Conservation (phyloP, 2,113 vertebrate species). For the Montifringilla adamsi region DNA sequence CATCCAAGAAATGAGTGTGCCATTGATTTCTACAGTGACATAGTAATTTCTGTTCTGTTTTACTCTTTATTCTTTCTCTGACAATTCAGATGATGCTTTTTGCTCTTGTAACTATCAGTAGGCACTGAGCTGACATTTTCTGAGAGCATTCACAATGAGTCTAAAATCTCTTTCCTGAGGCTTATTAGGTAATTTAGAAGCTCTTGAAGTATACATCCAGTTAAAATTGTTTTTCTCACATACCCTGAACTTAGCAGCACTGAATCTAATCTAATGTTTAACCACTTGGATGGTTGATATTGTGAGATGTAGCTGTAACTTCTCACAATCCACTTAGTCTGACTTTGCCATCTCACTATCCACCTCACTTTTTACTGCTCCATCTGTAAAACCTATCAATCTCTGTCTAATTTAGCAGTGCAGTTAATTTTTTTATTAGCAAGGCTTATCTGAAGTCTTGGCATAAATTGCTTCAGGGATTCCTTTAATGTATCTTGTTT, state of each 20-base stretch:
- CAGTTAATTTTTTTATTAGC: constrained; percentile 20
- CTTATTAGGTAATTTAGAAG: constrained; percentile 48
- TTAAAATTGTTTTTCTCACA: constrained; percentile 29
- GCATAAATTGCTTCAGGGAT: not conserved
- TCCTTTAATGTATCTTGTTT: not conserved
- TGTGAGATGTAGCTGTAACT: not conserved
- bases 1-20: not conserved
- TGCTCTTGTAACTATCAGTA: constrained; percentile 21
- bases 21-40: not conserved
- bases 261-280: constrained; percentile 13
- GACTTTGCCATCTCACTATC: not conserved
- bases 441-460: not conserved
- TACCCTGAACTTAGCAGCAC: not conserved
- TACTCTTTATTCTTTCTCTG: not conserved
- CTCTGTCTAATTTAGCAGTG: constrained; percentile 18
- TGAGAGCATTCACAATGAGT: not conserved
- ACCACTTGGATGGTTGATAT: not conserved
- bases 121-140: constrained; percentile 31
- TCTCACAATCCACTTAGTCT: not conserved
- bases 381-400: not conserved
- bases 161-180: constrained; percentile 37
- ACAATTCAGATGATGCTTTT: constrained; percentile 15
- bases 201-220: not conserved
- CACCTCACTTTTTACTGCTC: not conserved
- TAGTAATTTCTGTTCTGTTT: constrained; percentile 29